phyloP scores from a whole-genome alignment of 2,113 vertebrate genomes.

The Hemibagrus wyckioides region DNA sequence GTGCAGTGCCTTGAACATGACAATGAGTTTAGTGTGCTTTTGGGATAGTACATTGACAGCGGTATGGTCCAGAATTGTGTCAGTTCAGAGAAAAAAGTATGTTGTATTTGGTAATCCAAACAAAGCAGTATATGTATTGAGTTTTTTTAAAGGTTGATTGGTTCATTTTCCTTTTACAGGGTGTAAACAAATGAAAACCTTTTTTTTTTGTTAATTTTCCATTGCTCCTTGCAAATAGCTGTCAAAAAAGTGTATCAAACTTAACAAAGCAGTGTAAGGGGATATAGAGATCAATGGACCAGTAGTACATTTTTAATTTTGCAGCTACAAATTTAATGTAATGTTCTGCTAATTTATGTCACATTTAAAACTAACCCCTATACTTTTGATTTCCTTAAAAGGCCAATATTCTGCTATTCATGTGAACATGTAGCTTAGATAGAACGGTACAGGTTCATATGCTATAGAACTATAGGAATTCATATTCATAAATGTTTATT shows the following conservation, averaged over 20 bases:
- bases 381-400: neutral
- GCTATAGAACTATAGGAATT: neutral
- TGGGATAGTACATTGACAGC: neutral
- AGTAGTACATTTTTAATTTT: neutral
- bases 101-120: neutral
- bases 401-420: neutral
- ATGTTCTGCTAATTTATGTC: neutral
- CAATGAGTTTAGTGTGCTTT: neutral
- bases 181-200: neutral
- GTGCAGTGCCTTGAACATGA: neutral
- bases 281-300: neutral
- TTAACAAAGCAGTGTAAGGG: neutral
- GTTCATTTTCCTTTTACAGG: neutral
- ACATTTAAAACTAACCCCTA: neutral
- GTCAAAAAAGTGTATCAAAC: neutral
- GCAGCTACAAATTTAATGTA: neutral
- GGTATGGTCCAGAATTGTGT: neutral
- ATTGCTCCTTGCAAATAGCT: neutral
- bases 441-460: neutral
- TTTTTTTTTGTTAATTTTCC: neutral
- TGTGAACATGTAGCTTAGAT: no score
- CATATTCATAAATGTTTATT: neutral
- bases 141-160: neutral
- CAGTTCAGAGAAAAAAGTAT: neutral
- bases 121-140: neutral